Evolutionary conservation across 2,113 vertebrate genomes (phyloP).

Genomic region (Pelmatolapia mariae): DNA sequence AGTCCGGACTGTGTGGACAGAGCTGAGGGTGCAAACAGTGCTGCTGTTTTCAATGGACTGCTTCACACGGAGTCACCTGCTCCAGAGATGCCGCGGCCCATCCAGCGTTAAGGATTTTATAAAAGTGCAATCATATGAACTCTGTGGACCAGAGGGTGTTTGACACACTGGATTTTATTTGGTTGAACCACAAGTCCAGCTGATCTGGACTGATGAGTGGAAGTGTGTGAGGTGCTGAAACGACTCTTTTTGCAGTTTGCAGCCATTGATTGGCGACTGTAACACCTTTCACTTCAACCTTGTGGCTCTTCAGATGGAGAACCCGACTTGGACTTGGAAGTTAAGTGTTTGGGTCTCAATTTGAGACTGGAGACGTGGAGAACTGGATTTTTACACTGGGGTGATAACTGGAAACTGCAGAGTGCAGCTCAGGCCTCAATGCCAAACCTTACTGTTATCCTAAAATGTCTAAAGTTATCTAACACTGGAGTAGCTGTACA

Average conservation of each 20-base stretch:
- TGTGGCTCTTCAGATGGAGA: not conserved
- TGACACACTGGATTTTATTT: conserved; percentile 41
- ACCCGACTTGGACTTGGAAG: not conserved
- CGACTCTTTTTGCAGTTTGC: not conserved
- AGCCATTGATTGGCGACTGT: conserved; percentile 42
- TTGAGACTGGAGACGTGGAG: not conserved
- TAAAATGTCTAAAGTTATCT: conserved; percentile 32
- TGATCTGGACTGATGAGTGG: not conserved
- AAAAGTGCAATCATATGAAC: conserved; percentile 46
- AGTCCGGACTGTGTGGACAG: not conserved
- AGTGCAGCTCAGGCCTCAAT: conserved; percentile 29
- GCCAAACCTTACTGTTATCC: conserved; percentile 43
- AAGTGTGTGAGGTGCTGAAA: not conserved
- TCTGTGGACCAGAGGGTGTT: not conserved
- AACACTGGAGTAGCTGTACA: conserved; percentile 62
- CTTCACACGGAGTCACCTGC: not conserved
- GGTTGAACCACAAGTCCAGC: conserved; percentile 24
- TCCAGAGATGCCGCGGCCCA: not conserved
- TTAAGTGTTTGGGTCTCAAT: not conserved
- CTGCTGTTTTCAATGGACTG: not conserved
- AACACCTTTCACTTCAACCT: not conserved
- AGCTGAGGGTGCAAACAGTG: not conserved
- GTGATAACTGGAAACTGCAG: conserved; percentile 30
- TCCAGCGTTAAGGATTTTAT: not conserved
- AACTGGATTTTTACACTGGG: conserved; percentile 38